Conservation (phyloP, 2,797 vertebrate genomes). For the Malurus splendens region DNA sequence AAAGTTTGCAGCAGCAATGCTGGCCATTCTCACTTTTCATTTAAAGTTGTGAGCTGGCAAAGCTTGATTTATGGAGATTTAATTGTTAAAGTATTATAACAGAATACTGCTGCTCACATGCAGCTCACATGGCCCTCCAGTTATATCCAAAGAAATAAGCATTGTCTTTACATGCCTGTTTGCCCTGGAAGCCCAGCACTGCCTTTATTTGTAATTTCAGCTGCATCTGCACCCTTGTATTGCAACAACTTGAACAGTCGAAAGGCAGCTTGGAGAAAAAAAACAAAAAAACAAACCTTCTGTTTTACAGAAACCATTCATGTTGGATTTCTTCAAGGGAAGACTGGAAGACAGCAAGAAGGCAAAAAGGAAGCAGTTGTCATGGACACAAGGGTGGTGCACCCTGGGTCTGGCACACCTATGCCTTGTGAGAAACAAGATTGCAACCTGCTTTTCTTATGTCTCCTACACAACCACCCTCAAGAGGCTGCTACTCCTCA, state of each 20-base stretch:
- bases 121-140: neutral
- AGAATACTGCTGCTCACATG: neutral
- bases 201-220: neutral
- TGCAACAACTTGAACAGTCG: neutral
- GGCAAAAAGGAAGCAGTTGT: neutral
- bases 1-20: neutral
- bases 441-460: neutral
- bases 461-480: neutral
- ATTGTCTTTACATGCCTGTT: neutral
- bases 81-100: conserved; percentile 21
- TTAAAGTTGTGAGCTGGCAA: conserved; percentile 25
- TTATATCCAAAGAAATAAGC: neutral
- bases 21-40: neutral
- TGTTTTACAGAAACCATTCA: neutral
- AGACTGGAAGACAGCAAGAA: neutral
- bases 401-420: neutral
- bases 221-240: neutral
- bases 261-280: rapidly evolving
- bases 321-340: neutral
- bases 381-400: neutral
- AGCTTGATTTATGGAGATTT: conserved; percentile 29
- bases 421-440: neutral
- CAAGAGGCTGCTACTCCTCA: neutral
- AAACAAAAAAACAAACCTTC: neutral
- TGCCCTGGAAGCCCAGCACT: neutral